phyloP scores from a whole-genome alignment of 1,140 invertebrate species.

The Harpegnathos saltator region DNA sequence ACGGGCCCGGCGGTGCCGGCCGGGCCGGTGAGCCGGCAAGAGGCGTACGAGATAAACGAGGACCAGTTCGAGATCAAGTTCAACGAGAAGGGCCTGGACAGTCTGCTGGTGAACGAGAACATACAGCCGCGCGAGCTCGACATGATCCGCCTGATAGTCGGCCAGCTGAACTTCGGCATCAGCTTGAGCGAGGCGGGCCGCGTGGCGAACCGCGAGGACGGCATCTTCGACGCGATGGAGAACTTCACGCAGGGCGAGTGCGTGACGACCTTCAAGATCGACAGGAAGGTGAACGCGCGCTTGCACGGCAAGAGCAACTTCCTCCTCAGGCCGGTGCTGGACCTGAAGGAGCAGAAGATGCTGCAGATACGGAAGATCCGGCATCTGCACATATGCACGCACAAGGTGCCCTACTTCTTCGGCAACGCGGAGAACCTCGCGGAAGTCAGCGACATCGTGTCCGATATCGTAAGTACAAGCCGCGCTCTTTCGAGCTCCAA shows the following conservation, averaged over 20 bases:
- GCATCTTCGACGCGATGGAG: slow-evolving; percentile 43
- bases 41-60: slow-evolving; percentile 61
- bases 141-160: slow-evolving; percentile 66
- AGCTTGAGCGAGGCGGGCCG: neutral
- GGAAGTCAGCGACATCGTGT: slow-evolving; percentile 47
- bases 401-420: slow-evolving; percentile 65
- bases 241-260: slow-evolving; percentile 66
- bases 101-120: slow-evolving; percentile 62
- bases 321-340: slow-evolving; percentile 22
- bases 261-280: slow-evolving; percentile 37
- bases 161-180: slow-evolving; percentile 59
- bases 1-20: neutral
- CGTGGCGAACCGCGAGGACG: slow-evolving; percentile 21
- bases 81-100: slow-evolving; percentile 49
- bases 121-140: slow-evolving; percentile 66
- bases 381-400: slow-evolving; percentile 57
- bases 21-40: slow-evolving; percentile 27
- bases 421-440: slow-evolving; percentile 43
- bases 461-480: slow-evolving; percentile 55
- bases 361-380: slow-evolving; percentile 52
- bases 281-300: neutral
- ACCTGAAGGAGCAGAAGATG: slow-evolving; percentile 27
- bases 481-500: no score
- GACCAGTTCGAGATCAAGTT: slow-evolving; percentile 74
- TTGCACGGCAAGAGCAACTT: neutral